Evolutionary conservation across 1,140 invertebrate genomes (phyloP).

Genomic region (Papilio machaon): DNA sequence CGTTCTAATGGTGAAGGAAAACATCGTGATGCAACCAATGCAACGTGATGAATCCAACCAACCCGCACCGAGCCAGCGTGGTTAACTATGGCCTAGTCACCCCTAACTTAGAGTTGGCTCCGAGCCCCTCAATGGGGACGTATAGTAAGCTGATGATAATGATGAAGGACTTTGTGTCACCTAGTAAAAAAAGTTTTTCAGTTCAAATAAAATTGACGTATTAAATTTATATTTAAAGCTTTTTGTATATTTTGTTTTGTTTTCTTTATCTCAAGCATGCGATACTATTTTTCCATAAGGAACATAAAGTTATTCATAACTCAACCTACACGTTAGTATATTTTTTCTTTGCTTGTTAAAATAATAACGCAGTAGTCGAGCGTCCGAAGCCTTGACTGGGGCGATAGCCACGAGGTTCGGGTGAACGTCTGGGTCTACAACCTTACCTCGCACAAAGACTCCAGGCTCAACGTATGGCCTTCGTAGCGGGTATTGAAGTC

Average conservation of each 20-base stretch:
- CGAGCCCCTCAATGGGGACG: too few relatives aligned
- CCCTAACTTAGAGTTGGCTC: too few relatives aligned
- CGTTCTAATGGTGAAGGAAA: too few relatives aligned
- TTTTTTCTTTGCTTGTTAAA: conserved; percentile 3
- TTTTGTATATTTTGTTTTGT: neutral
- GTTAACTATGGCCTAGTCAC: too few relatives aligned
- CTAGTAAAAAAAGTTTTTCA: too few relatives aligned
- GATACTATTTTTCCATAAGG: neutral
- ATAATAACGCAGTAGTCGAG: conserved; percentile 5
- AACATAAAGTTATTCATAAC: neutral
- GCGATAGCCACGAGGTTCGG: conserved; percentile 41
- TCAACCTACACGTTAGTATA: neutral
- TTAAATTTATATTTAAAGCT: too few relatives aligned
- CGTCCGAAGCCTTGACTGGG: conserved; percentile 6
- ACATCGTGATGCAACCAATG: too few relatives aligned
- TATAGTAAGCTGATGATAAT: too few relatives aligned
- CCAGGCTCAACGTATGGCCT: conserved; percentile 44
- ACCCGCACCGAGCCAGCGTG: too few relatives aligned
- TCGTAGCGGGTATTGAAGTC: conserved; percentile 28
- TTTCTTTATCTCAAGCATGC: neutral
- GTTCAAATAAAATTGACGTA: too few relatives aligned
- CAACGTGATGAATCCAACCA: too few relatives aligned
- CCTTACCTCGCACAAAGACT: conserved; percentile 58
- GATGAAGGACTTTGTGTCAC: too few relatives aligned
- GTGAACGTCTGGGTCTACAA: conserved; percentile 71